Evolutionary conservation across 1,140 invertebrate genomes (phyloP), one percentile per base, ranked within the genome.

Genomic region (Thrips palmi): DNA sequence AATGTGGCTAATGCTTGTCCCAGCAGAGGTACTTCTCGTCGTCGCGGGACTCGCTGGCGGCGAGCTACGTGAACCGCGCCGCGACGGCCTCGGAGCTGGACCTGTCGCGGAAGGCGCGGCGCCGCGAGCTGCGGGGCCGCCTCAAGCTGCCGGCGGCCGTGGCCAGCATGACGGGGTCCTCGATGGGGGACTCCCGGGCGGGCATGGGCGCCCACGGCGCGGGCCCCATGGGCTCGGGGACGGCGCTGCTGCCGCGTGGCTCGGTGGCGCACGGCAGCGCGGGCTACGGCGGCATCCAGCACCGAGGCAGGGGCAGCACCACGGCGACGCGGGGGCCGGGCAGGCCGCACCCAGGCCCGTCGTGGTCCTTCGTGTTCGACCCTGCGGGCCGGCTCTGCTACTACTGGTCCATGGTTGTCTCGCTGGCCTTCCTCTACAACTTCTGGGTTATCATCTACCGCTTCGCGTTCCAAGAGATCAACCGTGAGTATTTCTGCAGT

Each of bases 371-470:
- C 59, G 86, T 88, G 29, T 89, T 89, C 57, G 85, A 91, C 64
- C 82, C 81, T 11, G 83, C 85, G 36, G 86, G 86, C 44, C 68
- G 85, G 22, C 70, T 91, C 18, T 91, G 84, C 62, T 92, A 92
- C 62, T 91, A 92, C 54, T 92, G 87, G 87, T 89, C 85, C 45
- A 86, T 92, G 77, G 83, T 97, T 25, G 92, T 97, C 24, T 94
- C 89, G 37, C 68, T 97, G 47, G 92, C 92, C 48, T 97, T 97
- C 63, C 74, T 97, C 41, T 97, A 97, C 67, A 97, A 97, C 63
- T 93, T 97, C 54, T 94, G 89, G 92, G 88, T 94, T 52, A 89
- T 96, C 61, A 91, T 94, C 51, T 97, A 94, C 68, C 76, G 92
- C 58, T 96, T 93, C 68, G 86, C 91, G 59, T 97, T 97, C 63